Conservation (phyloP, 2,113 vertebrate species). For the Empidonax traillii region DNA sequence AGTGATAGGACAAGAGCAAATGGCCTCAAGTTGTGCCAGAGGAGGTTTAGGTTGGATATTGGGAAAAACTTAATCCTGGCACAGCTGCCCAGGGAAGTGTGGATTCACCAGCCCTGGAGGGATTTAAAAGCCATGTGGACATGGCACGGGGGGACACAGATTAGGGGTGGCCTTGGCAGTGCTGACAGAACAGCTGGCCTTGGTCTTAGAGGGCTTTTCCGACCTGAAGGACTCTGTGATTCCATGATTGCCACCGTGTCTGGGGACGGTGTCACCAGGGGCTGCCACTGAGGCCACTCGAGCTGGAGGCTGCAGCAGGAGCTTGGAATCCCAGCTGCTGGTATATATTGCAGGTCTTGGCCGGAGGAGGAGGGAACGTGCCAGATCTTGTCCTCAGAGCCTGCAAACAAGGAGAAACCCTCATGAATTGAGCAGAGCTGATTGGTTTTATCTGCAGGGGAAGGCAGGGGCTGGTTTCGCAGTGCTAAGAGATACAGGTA, state of each 20-base stretch:
- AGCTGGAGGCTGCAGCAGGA: background rate
- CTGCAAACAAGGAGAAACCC: background rate
- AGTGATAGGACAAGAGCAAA: background rate
- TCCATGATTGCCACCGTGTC: background rate
- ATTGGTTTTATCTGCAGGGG: constrained; percentile 25
- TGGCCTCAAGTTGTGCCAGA: background rate
- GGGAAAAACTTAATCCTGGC: background rate
- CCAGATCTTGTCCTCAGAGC: background rate
- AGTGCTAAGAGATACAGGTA: constrained; percentile 48
- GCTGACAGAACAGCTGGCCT: background rate
- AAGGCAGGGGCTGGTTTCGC: constrained; percentile 34
- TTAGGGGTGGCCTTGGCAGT: background rate
- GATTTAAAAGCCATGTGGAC: background rate
- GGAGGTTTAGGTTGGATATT: background rate
- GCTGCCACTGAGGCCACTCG: background rate
- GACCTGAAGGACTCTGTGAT: background rate
- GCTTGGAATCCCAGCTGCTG: background rate
- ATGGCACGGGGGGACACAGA: background rate
- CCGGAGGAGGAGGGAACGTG: background rate
- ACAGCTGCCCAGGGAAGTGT: background rate
- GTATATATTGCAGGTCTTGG: background rate
- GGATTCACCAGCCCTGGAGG: background rate
- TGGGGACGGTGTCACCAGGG: accelerated
- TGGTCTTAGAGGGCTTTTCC: background rate
- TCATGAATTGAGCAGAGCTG: background rate